phyloP scores from a whole-genome alignment of 2,888 invertebrate species.

The Desoria tigrina region DNA sequence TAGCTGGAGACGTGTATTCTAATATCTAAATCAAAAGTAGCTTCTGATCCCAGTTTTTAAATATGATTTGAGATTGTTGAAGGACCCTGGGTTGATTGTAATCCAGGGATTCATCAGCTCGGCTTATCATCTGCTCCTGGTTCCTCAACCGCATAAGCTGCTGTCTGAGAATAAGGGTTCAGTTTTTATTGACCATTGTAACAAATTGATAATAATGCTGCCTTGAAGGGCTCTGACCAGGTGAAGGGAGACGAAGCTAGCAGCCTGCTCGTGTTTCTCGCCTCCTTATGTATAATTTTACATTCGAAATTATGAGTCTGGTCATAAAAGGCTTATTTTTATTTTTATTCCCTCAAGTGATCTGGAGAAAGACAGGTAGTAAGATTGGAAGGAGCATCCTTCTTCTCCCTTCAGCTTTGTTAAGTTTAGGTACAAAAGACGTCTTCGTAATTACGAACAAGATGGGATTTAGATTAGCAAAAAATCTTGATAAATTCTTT shows the following conservation, averaged over 20 bases:
- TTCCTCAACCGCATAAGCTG: too few relatives aligned
- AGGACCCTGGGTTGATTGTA: too few relatives aligned
- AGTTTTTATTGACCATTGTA: slow-evolving; percentile 2
- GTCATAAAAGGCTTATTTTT: neutral
- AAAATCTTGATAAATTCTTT: neutral
- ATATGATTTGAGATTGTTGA: too few relatives aligned
- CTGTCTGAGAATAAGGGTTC: too few relatives aligned
- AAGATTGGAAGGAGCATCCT: neutral
- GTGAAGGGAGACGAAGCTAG: neutral
- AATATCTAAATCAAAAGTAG: too few relatives aligned
- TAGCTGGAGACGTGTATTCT: too few relatives aligned
- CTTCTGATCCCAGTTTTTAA: too few relatives aligned
- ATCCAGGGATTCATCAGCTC: too few relatives aligned
- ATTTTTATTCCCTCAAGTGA: slow-evolving; percentile 1
- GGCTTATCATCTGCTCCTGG: too few relatives aligned
- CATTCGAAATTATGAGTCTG: neutral
- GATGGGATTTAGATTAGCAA: slow-evolving; percentile 11
- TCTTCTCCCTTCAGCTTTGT: neutral
- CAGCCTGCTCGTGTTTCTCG: neutral
- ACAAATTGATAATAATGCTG: slow-evolving; percentile 17
- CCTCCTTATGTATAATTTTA: neutral
- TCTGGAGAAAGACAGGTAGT: neutral
- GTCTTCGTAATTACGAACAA: neutral
- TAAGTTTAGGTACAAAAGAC: neutral
- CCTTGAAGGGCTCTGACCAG: slow-evolving; percentile 1